A percentile compares a stretch with the other conserved stretches of the same genome.
Evolutionary conservation across 2,888 invertebrate genomes (phyloP).

Genomic region (Ptychoptera contaminata): DNA sequence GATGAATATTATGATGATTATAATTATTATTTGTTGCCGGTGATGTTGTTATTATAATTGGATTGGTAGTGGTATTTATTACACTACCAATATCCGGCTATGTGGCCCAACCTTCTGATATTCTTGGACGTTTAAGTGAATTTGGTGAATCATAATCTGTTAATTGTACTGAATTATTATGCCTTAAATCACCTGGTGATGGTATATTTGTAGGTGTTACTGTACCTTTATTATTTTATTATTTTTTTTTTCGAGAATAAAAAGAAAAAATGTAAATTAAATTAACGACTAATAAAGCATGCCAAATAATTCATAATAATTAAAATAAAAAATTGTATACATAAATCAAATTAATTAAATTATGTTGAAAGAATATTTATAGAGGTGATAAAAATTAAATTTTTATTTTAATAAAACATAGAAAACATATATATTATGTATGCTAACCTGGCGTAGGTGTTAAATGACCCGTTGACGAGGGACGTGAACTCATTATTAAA

Average conservation of each 20-base stretch:
- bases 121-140: slow-evolving; percentile 64
- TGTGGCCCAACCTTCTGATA: slow-evolving; percentile 83
- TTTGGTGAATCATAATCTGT: slow-evolving; percentile 44
- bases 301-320: neutral
- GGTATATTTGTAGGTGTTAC: slow-evolving; percentile 73
- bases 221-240: slow-evolving; percentile 46
- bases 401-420: too few species aligned
- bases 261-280: too few species aligned
- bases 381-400: neutral
- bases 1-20: slow-evolving; percentile 6
- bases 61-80: slow-evolving; percentile 3
- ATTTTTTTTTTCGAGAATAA: too few species aligned
- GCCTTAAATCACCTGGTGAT: slow-evolving; percentile 37
- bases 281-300: too few species aligned
- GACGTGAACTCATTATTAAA: slow-evolving; percentile 34
- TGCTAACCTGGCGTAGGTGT: slow-evolving; percentile 38
- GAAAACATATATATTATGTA: slow-evolving; percentile 1
- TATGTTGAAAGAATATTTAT: neutral
- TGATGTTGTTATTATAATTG: slow-evolving; percentile 4
- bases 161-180: slow-evolving; percentile 28
- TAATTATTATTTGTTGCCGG: slow-evolving; percentile 4
- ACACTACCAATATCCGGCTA: slow-evolving; percentile 35
- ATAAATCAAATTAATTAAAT: neutral
- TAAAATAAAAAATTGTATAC: neutral
- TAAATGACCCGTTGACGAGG: slow-evolving; percentile 40